A percentile compares a stretch with the other conserved stretches of the same genome.
Conservation (phyloP, 2,888 invertebrate genomes). For the Pyrrhopygopsis socrates region DNA sequence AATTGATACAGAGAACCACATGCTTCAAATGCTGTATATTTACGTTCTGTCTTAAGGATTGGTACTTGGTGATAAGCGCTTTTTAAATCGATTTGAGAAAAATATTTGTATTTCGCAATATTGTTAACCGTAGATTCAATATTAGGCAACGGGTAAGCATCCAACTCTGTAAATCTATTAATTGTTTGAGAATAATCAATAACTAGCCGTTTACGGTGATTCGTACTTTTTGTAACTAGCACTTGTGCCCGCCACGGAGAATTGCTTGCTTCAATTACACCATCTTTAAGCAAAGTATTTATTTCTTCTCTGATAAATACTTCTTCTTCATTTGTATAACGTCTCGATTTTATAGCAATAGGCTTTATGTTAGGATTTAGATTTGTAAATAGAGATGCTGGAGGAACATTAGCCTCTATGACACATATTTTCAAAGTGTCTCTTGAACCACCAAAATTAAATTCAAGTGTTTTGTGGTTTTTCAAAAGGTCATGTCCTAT, state of each 20-base stretch:
- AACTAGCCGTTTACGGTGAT: neutral
- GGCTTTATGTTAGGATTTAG: neutral
- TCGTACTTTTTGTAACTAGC: neutral
- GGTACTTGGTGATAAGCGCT: conserved; percentile 62
- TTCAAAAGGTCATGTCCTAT: conserved; percentile 12
- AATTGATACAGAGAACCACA: conserved; percentile 45
- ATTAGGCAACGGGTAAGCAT: conserved; percentile 11
- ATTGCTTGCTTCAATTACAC: neutral
- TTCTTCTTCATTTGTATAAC: neutral
- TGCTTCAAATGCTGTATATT: conserved; percentile 59
- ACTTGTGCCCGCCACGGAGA: conserved; percentile 19
- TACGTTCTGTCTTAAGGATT: conserved; percentile 24
- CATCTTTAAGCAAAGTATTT: neutral
- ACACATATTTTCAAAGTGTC: neutral
- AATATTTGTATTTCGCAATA: conserved; percentile 6
- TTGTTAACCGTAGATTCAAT: neutral
- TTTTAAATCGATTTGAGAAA: conserved; percentile 52
- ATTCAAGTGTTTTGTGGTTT: neutral
- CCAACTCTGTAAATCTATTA: neutral
- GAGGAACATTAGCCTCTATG: neutral
- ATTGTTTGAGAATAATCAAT: conserved; percentile 18
- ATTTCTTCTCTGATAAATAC: conserved; percentile 1
- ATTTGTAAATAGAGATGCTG: conserved; percentile 2
- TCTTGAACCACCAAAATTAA: neutral
- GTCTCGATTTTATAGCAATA: neutral